A percentile compares a stretch with the other conserved stretches of the same genome.
Conservation (phyloP, 53 echinoderm and acorn worm genomes). For the Holothuria leucospilota region DNA sequence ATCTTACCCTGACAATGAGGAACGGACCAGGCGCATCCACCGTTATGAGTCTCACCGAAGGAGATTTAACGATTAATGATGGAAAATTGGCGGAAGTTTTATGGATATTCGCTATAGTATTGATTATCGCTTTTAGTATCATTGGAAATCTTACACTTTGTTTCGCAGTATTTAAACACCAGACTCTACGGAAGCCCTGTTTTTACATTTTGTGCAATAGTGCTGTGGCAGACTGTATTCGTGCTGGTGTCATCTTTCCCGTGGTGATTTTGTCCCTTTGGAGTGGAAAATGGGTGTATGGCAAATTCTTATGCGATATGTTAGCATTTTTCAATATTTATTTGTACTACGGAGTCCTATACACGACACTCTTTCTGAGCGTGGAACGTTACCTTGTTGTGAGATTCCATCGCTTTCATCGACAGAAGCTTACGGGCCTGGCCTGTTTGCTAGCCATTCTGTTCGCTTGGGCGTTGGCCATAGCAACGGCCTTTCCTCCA, state of each 20-base stretch:
- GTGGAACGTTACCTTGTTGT: constrained; percentile 93
- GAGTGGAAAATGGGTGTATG: constrained; percentile 81
- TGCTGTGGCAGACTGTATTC: constrained; percentile 89
- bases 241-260: constrained; percentile 83
- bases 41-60: neutral
- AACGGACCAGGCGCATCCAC: constrained; percentile 16
- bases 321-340: constrained; percentile 95
- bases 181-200: constrained; percentile 81
- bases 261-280: constrained; percentile 83
- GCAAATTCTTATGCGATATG: constrained; percentile 89
- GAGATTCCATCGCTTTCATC: constrained; percentile 90
- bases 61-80: neutral
- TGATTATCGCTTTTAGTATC: constrained; percentile 82
- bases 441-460: constrained; percentile 82
- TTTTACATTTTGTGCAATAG: constrained; percentile 96
- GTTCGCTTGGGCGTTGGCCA: constrained; percentile 89
- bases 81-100: constrained; percentile 53
- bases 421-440: constrained; percentile 87
- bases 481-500: constrained; percentile 96
- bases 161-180: constrained; percentile 76
- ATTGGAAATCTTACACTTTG: constrained; percentile 82
- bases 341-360: constrained; percentile 87
- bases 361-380: constrained; percentile 85
- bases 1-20: neutral
- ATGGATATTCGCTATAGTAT: constrained; percentile 81